phyloP scores from a whole-genome alignment of 2,888 invertebrate genomes.

The Strigamia maritima region DNA sequence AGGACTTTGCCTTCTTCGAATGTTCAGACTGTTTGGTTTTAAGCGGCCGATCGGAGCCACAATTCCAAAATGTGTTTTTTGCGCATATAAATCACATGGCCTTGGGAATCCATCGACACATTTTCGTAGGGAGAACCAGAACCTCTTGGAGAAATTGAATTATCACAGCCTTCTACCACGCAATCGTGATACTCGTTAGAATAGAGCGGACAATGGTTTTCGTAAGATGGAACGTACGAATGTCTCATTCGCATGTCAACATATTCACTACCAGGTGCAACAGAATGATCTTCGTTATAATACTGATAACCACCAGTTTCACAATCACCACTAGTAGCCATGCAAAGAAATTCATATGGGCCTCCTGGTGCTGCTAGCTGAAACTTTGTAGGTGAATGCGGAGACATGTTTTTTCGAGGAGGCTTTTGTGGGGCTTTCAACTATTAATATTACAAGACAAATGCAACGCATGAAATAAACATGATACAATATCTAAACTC shows the following conservation, averaged over 20 bases:
- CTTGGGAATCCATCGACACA: neutral
- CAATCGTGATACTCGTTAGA: slow-evolving; percentile 37
- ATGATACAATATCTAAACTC: no score
- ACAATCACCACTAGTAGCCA: slow-evolving; percentile 43
- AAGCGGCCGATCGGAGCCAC: neutral
- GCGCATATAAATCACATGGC: neutral
- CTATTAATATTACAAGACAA: slow-evolving; percentile 53
- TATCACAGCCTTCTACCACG: neutral
- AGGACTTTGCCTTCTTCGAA: slow-evolving; percentile 51
- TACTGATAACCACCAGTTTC: slow-evolving; percentile 17
- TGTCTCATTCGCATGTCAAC: slow-evolving; percentile 44
- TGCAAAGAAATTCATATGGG: slow-evolving; percentile 44
- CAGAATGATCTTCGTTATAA: slow-evolving; percentile 8
- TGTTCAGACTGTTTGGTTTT: slow-evolving; percentile 40
- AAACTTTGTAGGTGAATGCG: slow-evolving; percentile 41
- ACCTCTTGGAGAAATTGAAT: slow-evolving; percentile 6
- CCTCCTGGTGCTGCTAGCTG: slow-evolving; percentile 37
- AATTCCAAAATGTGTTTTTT: neutral
- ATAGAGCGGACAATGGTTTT: slow-evolving; percentile 44
- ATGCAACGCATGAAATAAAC: no score
- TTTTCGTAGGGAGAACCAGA: slow-evolving; percentile 34
- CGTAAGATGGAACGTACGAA: slow-evolving; percentile 43
- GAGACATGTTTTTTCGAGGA: slow-evolving; percentile 75
- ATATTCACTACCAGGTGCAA: slow-evolving; percentile 42
- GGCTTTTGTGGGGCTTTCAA: slow-evolving; percentile 86